phyloP scores from a whole-genome alignment of 1,140 invertebrate species.

The Ceratosolen fusciceps region DNA sequence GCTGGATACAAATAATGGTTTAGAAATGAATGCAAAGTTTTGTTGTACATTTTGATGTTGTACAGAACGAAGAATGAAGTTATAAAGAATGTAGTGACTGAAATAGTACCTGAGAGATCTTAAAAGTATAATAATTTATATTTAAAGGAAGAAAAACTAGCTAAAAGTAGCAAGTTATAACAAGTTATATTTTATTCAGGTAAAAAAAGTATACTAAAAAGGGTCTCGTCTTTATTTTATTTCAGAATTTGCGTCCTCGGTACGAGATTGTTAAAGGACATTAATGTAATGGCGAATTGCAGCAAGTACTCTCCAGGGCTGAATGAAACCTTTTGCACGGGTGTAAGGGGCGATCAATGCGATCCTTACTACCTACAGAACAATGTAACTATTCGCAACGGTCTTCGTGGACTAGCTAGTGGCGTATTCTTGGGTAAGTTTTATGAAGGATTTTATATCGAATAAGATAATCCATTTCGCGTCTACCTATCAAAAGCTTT shows the following conservation, averaged over 20 bases:
- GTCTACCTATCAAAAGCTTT: not conserved
- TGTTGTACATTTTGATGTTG: too few species aligned
- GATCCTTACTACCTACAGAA: constrained; percentile 83
- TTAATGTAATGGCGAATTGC: constrained; percentile 78
- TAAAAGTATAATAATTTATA: too few species aligned
- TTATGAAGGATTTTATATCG: not conserved
- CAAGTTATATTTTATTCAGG: too few species aligned
- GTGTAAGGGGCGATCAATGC: constrained; percentile 73
- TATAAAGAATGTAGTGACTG: too few species aligned
- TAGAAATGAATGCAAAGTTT: too few species aligned
- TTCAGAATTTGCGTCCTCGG: constrained; percentile 93
- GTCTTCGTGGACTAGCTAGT: constrained; percentile 85
- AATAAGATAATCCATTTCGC: not conserved
- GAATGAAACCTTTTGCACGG: constrained; percentile 79
- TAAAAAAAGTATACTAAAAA: too few species aligned
- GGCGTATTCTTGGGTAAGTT: constrained; percentile 81
- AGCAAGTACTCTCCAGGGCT: constrained; percentile 80
- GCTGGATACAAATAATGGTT: too few species aligned
- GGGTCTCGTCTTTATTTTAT: too few species aligned
- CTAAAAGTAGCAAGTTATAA: too few species aligned
- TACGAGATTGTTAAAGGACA: constrained; percentile 85
- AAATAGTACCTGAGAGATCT: too few species aligned
- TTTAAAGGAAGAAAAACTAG: too few species aligned
- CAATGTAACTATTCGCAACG: constrained; percentile 73
- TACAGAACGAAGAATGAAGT: too few species aligned